phyloP scores from a whole-genome alignment of 1,140 invertebrate genomes.

The Drosophila murphyi region DNA sequence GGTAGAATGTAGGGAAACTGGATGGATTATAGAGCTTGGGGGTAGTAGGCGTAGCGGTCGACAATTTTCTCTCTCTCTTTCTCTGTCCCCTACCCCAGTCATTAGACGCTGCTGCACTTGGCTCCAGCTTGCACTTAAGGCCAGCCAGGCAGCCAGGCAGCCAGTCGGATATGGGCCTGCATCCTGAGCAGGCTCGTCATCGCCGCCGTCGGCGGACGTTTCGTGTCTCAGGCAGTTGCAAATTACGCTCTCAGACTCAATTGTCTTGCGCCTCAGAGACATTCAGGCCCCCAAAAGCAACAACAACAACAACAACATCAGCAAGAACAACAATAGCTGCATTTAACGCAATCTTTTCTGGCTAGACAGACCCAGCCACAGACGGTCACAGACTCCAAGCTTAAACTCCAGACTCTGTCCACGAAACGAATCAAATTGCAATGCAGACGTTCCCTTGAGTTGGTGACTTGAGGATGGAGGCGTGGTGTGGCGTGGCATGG shows the following conservation, averaged over 20 bases:
- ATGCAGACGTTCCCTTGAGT: constrained; percentile 44
- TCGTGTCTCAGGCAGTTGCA: constrained; percentile 77
- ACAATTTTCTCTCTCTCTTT: not conserved
- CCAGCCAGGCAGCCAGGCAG: constrained; percentile 62
- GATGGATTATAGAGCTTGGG: constrained; percentile 13
- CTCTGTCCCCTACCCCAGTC: constrained; percentile 47
- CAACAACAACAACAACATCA: constrained; percentile 46
- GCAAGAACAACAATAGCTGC: constrained; percentile 72
- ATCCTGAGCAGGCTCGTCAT: constrained; percentile 57
- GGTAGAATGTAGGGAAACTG: not conserved
- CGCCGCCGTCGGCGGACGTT: constrained; percentile 25
- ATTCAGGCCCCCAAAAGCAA: constrained; percentile 47
- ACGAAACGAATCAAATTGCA: constrained; percentile 27
- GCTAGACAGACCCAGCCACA: constrained; percentile 70
- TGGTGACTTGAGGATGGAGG: not conserved
- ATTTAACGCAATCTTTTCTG: constrained; percentile 76
- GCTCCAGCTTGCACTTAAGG: constrained; percentile 47
- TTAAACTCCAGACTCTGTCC: constrained; percentile 11
- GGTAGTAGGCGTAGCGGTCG: constrained; percentile 49
- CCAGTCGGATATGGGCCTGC: constrained; percentile 55
- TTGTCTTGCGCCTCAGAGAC: constrained; percentile 76
- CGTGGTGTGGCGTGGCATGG: constrained; percentile 57
- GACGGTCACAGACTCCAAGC: constrained; percentile 44
- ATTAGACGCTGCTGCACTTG: constrained; percentile 69
- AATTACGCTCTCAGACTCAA: constrained; percentile 81